Evolutionary conservation across 2,797 vertebrate genomes (phyloP), one percentile per base, ranked within the genome.

Genomic region (Sylvilagus floridanus): DNA sequence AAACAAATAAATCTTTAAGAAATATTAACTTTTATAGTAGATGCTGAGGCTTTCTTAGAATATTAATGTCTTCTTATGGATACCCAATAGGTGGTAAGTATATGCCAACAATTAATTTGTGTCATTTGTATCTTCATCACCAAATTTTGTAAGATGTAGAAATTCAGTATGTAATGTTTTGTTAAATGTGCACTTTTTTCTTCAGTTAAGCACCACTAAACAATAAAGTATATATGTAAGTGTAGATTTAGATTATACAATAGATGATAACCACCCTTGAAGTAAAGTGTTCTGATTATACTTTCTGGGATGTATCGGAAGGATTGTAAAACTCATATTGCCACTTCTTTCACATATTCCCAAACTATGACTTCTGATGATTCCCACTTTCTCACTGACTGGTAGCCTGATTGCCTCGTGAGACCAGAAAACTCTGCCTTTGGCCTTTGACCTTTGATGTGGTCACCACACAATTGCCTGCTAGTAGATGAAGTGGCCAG

Each of bases 121-220:
- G 26, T 30, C 57, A 28, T 54, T 71, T 78, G n/a, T n/a, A 24
- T 54, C 42, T 84, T 68, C 26, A 66, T 65, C 54, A 62, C 5
- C 7, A 75, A 30, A 28, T 81, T 89, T 91, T 54, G 73, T 95
- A 90, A 87, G 69, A 78, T 65, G 35, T 62, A 35, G 37, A 91
- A 66, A 84, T 62, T 42, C 17, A 24, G 1, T 35, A 32, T 65
- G 93, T 69, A 90, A 26, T 66, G 60, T 78, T 83, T 92, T 12
- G 75, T 22, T 60, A 84, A 72, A 68, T 2, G 1, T 54, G 4
- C 9, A 47, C 28, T 66, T 95, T 82, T 84, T 71, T 65, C 50
- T 32, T 90, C 7, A 28, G 9, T 89, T 42, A 75, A 93, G 6
- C 5, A 30, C n/a, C 50, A 62, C 37, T 71, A 69, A 91, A 62